Conservation (phyloP, 2,113 vertebrate species). For the Trogon melanurus region DNA sequence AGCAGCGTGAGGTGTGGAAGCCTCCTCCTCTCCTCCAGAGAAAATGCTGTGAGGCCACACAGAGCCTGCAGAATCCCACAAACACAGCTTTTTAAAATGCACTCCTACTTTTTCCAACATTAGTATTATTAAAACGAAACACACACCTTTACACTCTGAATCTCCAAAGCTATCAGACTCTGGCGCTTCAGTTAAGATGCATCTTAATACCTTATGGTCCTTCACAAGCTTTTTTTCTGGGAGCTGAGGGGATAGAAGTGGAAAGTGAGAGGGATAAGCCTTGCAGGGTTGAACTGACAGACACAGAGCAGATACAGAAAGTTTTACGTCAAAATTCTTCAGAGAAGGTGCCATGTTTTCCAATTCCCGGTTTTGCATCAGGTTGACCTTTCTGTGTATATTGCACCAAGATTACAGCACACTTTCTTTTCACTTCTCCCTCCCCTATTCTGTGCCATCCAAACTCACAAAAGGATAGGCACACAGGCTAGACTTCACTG, state of each 20-base stretch:
- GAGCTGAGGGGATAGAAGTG: neutral
- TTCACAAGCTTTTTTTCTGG: neutral
- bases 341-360: neutral
- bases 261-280: neutral
- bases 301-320: neutral
- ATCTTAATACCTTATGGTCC: neutral
- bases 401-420: neutral
- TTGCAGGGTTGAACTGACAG: neutral
- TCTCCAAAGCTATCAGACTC: neutral
- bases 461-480: neutral
- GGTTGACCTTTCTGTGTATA: neutral
- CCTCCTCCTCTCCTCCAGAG: neutral
- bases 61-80: neutral
- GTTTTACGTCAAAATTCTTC: neutral
- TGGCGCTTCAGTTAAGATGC: neutral
- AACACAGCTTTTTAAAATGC: neutral
- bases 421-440: neutral
- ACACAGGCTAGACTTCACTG: neutral
- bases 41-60: rapidly evolving
- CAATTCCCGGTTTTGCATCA: neutral
- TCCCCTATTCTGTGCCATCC: neutral
- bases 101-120: neutral
- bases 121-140: neutral
- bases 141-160: neutral
- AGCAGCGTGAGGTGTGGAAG: neutral